Evolutionary conservation across 2,797 vertebrate genomes (phyloP), one percentile per base, ranked within the genome.

Genomic region (Thunnus albacares): DNA sequence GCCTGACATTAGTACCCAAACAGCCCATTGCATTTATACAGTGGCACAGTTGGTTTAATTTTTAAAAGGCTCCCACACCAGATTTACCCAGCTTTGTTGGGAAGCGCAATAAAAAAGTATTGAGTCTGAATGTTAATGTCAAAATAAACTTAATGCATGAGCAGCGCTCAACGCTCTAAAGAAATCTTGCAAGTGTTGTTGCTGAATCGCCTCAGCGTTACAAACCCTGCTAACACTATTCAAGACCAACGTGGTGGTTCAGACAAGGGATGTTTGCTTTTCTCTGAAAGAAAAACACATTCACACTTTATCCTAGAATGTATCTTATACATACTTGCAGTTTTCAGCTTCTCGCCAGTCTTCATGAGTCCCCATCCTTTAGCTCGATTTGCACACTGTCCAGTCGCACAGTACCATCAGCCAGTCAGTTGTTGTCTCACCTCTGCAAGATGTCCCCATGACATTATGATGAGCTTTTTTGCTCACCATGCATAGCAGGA

Each of bases 141-240:
- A 81, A 77, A 87, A 79, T 66, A 80, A 11, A 71, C 83, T 66
- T 11, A 41, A 64, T 45, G 49, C 79, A 75, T 82, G 75, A 83
- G 71, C 33, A n/a, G 30, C 9, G 10, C 60, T 12, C 18, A 53
- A 5, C 11, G 30, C 57, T 73, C 47, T 70, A 24, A 55, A 73
- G 72, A 63, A 81, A 57, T 75, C 24, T 71, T 41, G 15, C 24
- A 35, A 58, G 60, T 61, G 51, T 26, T 52, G 45, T 38, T 75
- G 53, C 53, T 3, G 7, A 30, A 55, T 78, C 30, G 38, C 66
- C 38, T 80, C 57, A 57, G 53, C 61, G 49, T 71, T 56, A 67
- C 59, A 75, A 38, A 35, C 26, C 43, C 41, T 30, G 51, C 60
- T 47, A 81, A 65, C n/a, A 6, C 47, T 15, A 18, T 64, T 71